Evolutionary conservation across 2,888 invertebrate species (phyloP), one percentile per base, ranked within the genome.

Genomic region (Drosophila vallismaia): DNA sequence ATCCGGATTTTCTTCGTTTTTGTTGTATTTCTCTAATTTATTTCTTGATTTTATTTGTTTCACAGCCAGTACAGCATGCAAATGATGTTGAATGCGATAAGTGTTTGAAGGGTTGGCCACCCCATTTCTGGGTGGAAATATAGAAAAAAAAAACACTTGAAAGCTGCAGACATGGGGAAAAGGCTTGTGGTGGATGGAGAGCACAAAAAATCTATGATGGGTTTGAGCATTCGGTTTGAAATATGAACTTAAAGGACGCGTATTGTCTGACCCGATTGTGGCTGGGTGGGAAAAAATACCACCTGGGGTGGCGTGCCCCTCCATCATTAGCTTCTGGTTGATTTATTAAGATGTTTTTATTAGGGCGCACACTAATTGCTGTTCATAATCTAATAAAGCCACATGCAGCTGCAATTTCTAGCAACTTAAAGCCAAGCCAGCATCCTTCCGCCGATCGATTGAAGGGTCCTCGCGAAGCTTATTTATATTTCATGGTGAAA

Each of bases 11-110:
- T 62, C 57, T 54, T 64, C 66, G 46, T 59, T 73, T 58, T 67
- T 71, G 56, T 79, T 77, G 74, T 75, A 83, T 77, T 86, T 88
- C 84, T 84, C 86, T 84, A 88, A 88, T 88, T 88, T 86, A 88
- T 88, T 86, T 86, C 84, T 86, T 88, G 64, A 81, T 84, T 86
- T 86, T 86, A 86, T 86, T 86, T 79, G 79, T 88, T 88, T 71
- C 81, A 31, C 38, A 26, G 45, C 44, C 74, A 66, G 60, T 70
- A 52, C 51, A 79, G 86, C 86, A 86, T 85, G 88, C 84, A 85
- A 87, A 85, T 87, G 86, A 86, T 85, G 78, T 75, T 75, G 76
- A 86, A 79, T 75, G 80, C 86, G 87, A 87, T 87, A 84, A 84
- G 85, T 84, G 85, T 83, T 81, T 81, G 69, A 80, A 81, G 86